Percentiles rank a stretch among this genome's conserved stretches.
Conservation (phyloP, 2,797 vertebrate genomes). For the Neosilurus mollespiculum region DNA sequence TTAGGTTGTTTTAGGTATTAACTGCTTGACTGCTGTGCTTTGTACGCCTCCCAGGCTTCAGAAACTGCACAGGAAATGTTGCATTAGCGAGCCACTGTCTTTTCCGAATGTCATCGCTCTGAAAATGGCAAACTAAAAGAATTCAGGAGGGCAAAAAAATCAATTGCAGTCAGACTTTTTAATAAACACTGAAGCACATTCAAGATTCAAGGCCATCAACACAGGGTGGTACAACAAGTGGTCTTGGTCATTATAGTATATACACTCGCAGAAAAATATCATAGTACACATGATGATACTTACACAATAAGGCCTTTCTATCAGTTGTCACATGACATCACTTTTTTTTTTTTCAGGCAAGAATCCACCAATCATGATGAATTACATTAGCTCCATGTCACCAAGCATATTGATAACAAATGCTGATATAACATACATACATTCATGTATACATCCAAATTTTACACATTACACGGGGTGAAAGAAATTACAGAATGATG, state of each 20-base stretch:
- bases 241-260: conserved; percentile 18
- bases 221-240: conserved; percentile 19
- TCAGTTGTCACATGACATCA: background rate
- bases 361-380: background rate
- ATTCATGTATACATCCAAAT: background rate
- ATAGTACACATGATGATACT: conserved; percentile 3
- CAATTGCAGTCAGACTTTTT: conserved; percentile 23
- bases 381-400: background rate
- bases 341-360: background rate
- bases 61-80: background rate
- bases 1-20: background rate
- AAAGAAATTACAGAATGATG: background rate
- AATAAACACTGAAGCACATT: conserved; percentile 49
- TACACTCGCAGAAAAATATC: conserved; percentile 25
- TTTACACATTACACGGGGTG: background rate
- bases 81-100: background rate
- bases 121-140: background rate
- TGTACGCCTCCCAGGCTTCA: background rate
- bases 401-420: background rate
- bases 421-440: background rate
- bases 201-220: conserved; percentile 39
- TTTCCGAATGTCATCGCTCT: background rate
- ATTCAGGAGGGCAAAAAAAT: background rate
- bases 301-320: conserved; percentile 21
- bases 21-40: background rate